Conservation (phyloP, 2,113 vertebrate species). For the Silurus asotus region DNA sequence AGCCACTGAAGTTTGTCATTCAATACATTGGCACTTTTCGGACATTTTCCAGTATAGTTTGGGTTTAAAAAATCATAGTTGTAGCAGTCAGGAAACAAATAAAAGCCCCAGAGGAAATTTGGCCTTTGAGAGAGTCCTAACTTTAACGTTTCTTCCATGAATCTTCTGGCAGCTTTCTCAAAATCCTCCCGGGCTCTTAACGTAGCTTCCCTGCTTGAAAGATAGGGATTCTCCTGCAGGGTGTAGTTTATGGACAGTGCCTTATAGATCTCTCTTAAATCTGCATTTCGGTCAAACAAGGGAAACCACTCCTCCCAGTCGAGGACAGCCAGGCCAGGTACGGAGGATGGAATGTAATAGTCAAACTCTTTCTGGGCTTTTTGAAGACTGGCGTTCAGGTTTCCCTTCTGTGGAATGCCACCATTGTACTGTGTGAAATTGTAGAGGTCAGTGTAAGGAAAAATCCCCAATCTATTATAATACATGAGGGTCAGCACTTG, state of each 20-base stretch:
- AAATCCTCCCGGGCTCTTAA: constrained; percentile 63
- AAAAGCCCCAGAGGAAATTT: constrained; percentile 86
- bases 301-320: constrained; percentile 95
- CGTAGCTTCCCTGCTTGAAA: constrained; percentile 38
- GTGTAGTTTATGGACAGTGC: constrained; percentile 61
- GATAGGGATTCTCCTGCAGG: constrained; percentile 45
- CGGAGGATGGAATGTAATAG: constrained; percentile 67
- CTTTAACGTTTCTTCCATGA: constrained; percentile 69
- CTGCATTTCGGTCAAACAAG: constrained; percentile 83
- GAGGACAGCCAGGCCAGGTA: constrained; percentile 82
- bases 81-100: constrained; percentile 91
- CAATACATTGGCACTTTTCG: constrained; percentile 71
- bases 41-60: constrained; percentile 84
- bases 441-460: constrained; percentile 74
- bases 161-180: constrained; percentile 56
- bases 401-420: constrained; percentile 78
- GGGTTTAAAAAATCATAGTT: constrained; percentile 80
- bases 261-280: constrained; percentile 76
- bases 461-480: constrained; percentile 78
- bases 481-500: constrained; percentile 87
- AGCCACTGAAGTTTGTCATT: constrained; percentile 88
- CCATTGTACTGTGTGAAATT: constrained; percentile 64
- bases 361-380: constrained; percentile 74
- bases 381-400: constrained; percentile 72
- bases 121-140: constrained; percentile 71